Conservation (phyloP, 1,140 invertebrate genomes). For the Cydia strobilella region DNA sequence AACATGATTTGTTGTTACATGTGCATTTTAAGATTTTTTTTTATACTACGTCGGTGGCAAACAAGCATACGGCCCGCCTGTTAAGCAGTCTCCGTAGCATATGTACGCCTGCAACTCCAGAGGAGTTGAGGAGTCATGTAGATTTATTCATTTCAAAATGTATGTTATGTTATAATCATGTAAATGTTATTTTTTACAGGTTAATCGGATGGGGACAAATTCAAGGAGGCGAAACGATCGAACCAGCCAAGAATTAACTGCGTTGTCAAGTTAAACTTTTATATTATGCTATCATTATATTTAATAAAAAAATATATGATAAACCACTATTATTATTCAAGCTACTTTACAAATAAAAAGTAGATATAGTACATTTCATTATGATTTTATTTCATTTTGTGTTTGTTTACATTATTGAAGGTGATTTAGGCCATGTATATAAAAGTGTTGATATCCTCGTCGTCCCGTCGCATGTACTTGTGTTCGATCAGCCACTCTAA, state of each 20-base stretch:
- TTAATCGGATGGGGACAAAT: slow-evolving; percentile 99
- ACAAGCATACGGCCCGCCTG: too few relatives aligned
- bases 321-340: slow-evolving; percentile 30
- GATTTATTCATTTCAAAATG: not conserved
- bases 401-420: slow-evolving; percentile 33
- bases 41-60: too few relatives aligned
- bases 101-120: too few relatives aligned
- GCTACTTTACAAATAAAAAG: slow-evolving; percentile 27
- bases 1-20: too few relatives aligned
- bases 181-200: slow-evolving; percentile 77
- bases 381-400: slow-evolving; percentile 44
- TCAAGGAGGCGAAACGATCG: slow-evolving; percentile 93
- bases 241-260: slow-evolving; percentile 82
- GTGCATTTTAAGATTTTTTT: too few relatives aligned
- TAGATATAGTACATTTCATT: slow-evolving; percentile 51
- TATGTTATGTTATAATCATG: not conserved
- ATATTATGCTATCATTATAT: slow-evolving; percentile 61
- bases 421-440: slow-evolving; percentile 95
- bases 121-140: too few relatives aligned
- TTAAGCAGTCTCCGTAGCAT: too few relatives aligned
- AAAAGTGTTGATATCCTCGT: slow-evolving; percentile 98
- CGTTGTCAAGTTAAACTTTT: slow-evolving; percentile 46
- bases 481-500: slow-evolving; percentile 99
- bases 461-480: slow-evolving; percentile 97
- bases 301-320: slow-evolving; percentile 60